A percentile compares a stretch with the other conserved stretches of the same genome.
Conservation (phyloP, 2,113 vertebrate genomes). For the Hyperopisus bebe region DNA sequence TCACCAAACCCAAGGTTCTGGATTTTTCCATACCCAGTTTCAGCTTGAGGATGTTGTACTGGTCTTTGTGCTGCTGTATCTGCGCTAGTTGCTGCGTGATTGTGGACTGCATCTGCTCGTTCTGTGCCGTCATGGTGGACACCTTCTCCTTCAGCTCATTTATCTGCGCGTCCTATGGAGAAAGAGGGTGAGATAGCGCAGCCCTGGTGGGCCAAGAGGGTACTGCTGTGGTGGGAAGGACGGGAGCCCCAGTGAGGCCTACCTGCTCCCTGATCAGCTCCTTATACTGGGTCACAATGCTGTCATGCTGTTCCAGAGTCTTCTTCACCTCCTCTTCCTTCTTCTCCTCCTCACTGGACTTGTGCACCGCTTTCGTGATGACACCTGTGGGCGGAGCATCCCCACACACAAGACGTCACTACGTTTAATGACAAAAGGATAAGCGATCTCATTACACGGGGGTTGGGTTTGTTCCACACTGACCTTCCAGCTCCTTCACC, state of each 20-base stretch:
- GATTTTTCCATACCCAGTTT: constrained; percentile 69
- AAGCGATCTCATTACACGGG: neutral
- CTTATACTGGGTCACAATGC: constrained; percentile 94
- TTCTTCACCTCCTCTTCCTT: constrained; percentile 98
- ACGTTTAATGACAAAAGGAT: neutral
- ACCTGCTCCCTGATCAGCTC: constrained; percentile 96
- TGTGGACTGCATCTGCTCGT: constrained; percentile 76
- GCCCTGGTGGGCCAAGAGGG: neutral
- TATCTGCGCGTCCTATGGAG: constrained; percentile 77
- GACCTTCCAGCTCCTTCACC: constrained; percentile 94
- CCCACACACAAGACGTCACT: neutral
- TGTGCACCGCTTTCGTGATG: constrained; percentile 94
- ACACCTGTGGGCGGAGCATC: constrained; percentile 58
- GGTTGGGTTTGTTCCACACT: constrained; percentile 34
- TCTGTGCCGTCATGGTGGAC: constrained; percentile 66
- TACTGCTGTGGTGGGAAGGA: neutral
- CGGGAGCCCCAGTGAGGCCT: neutral
- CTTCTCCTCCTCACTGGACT: constrained; percentile 94
- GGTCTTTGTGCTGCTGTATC: constrained; percentile 96
- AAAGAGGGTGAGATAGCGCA: too few species aligned
- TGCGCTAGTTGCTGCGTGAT: constrained; percentile 80
- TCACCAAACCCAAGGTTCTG: neutral
- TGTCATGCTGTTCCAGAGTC: constrained; percentile 93
- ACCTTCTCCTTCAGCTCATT: constrained; percentile 84
- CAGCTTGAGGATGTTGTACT: constrained; percentile 93